phyloP scores from a whole-genome alignment of 2,888 invertebrate genomes.

The Oasisia sp. region DNA sequence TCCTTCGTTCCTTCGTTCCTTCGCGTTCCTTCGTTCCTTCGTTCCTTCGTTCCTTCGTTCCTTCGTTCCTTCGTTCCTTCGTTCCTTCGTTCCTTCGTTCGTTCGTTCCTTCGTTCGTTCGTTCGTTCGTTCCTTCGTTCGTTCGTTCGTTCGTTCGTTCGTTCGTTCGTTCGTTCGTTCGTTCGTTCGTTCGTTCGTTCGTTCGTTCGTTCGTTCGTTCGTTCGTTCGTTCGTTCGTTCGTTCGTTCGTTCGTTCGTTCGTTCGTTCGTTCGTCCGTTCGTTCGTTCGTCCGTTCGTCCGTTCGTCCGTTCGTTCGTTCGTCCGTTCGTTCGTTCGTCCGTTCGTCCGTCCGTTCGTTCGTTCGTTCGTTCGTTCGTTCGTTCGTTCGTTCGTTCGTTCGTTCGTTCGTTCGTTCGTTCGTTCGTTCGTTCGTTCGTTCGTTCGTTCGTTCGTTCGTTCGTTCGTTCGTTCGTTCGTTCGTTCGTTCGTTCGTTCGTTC shows the following conservation, averaged over 20 bases:
- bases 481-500: no score
- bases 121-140: slow-evolving; percentile 21
- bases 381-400: slow-evolving; percentile 28
- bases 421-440: slow-evolving; percentile 25
- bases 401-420: slow-evolving; percentile 25
- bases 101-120: slow-evolving; percentile 25
- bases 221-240: slow-evolving; percentile 40
- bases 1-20: slow-evolving; percentile 29
- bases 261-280: no score
- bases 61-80: slow-evolving; percentile 27
- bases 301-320: no score
- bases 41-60: slow-evolving; percentile 28
- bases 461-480: neutral
- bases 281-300: no score
- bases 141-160: slow-evolving; percentile 24
- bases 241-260: slow-evolving; percentile 40
- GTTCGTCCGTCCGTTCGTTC: no score
- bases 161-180: slow-evolving; percentile 37
- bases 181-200: slow-evolving; percentile 37
- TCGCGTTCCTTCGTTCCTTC: slow-evolving; percentile 27
- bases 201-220: slow-evolving; percentile 41
- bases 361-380: slow-evolving; percentile 28
- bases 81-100: slow-evolving; percentile 25
- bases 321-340: no score
- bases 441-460: slow-evolving; percentile 23